Evolutionary conservation across 2,888 invertebrate species (phyloP), one percentile per base, ranked within the genome.

Genomic region (Encarsia formosa): DNA sequence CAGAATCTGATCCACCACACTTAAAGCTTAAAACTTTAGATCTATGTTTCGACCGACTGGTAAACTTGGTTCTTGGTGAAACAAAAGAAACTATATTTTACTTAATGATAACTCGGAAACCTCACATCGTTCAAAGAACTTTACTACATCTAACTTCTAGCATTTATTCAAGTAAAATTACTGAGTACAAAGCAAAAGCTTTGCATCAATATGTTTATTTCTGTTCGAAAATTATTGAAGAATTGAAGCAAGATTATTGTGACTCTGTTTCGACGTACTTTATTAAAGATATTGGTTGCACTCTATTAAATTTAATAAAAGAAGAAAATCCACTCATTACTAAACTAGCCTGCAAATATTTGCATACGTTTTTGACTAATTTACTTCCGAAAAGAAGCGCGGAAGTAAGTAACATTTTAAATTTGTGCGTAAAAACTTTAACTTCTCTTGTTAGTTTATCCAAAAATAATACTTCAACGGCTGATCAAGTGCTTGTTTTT

Each of bases 141-240:
- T 64, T 84, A 16, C 70, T 80, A 42, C 68, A 74, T 44, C 63
- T 83, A 2, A 78, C 78, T 68, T 68, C 75, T 18, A 75, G 75
- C 29, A 73, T 84, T 5, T 68, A 78, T 23, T 67, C 71, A 13
- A 76, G 19, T 20, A 16, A 39, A n/a, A 49, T 56, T 35, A 55
- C 43, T 2, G 47, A 82, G 58, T 76, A 78, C 35, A 82, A 80
- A 68, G 63, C 81, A 1, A 67, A 79, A 47, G 73, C 76, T 13
- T 73, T 86, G 32, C 78, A 84, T 62, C 77, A 80, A 1, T 85
- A 81, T 58, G 65, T 78, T 4, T 77, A 76, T 2, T 79, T 84
- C 56, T 69, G 73, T 19, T 64, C 79, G 8, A 70, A 77, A 19
- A 66, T 77, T 29, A 63, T 79, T 2, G 73, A 77, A 0, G 61